Conservation (phyloP, 2,888 invertebrate genomes). For the Agrochola lychnidis region DNA sequence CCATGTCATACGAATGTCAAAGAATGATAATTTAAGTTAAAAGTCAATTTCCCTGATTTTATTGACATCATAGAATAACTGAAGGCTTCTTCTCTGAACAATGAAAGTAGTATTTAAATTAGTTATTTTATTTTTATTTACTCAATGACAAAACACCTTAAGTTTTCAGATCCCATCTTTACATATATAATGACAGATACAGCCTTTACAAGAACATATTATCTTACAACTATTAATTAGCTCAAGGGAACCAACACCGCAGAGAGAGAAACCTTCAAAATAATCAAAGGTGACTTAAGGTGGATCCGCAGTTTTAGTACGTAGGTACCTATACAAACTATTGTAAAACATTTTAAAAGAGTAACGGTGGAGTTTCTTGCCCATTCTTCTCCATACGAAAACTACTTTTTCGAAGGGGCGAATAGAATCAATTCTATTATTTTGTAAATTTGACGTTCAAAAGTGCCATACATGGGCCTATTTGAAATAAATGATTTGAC, state of each 20-base stretch:
- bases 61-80: neutral
- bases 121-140: neutral
- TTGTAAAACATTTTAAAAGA: too few relatives aligned
- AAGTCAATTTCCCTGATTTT: neutral
- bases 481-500: too few relatives aligned
- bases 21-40: neutral
- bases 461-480: too few relatives aligned
- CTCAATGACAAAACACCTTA: constrained; percentile 31
- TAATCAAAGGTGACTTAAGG: neutral
- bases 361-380: too few relatives aligned
- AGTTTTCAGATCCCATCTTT: constrained; percentile 24
- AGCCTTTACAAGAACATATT: constrained; percentile 2
- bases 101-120: neutral
- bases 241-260: constrained; percentile 12
- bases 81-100: too few relatives aligned
- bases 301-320: too few relatives aligned
- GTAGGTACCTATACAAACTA: too few relatives aligned
- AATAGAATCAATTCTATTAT: too few relatives aligned
- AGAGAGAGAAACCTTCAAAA: constrained; percentile 15
- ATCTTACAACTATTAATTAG: constrained; percentile 17
- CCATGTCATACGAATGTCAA: too few relatives aligned
- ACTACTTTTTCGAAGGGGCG: too few relatives aligned
- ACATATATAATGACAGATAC: constrained; percentile 21
- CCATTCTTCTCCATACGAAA: too few relatives aligned
- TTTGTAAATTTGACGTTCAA: too few relatives aligned